Evolutionary conservation across 2,888 invertebrate genomes (phyloP), one percentile per base, ranked within the genome.

Genomic region (Xanthorhoe designata): DNA sequence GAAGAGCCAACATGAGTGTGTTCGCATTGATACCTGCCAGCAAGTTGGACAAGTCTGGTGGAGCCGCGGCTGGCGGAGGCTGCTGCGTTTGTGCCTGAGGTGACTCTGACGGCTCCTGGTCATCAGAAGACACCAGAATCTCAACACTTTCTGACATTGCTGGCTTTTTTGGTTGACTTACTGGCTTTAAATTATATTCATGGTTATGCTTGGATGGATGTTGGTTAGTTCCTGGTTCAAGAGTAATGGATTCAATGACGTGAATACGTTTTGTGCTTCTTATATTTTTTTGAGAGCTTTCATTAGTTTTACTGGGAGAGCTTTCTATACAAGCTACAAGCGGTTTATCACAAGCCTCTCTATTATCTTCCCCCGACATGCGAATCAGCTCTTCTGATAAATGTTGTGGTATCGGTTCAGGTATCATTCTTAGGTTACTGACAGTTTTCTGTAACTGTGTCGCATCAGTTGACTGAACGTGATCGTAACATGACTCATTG

Each of bases 11-110:
- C 54, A 91, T 68, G 29, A 94, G 77, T 38, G 88, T 87, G 68
- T 89, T 87, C 18, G 94, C 87, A 70, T 94, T 91, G 63, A 94
- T 91, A 24, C 88, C 87, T 52, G 88, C 78, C 42, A 94, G 75
- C 62, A 94, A 74, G 75, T 83, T 86, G 8, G 89, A 77, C 10
- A 92, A 71, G 77, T 92, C 88, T 18, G 90, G 18, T 38, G 67
- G 66, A 19, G 56, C 42, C 15, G 63, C 35, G 63, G 57, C 45
- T 35, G 52, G 54, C 65, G 60, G 62, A 15, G 62, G 17, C 6
- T 9, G 61, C 2, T 17, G 61, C 0, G 32, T 17, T 49, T 42
- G 45, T 6, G 19, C 42, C 29, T 35, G 61, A 32, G 64, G 61
- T 29, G 54, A 52, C 49, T 66, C 61, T 54, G 51, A 59, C 19